Evolutionary conservation across 1,140 invertebrate species (phyloP).

Genomic region (Zaprionus tsacasi): DNA sequence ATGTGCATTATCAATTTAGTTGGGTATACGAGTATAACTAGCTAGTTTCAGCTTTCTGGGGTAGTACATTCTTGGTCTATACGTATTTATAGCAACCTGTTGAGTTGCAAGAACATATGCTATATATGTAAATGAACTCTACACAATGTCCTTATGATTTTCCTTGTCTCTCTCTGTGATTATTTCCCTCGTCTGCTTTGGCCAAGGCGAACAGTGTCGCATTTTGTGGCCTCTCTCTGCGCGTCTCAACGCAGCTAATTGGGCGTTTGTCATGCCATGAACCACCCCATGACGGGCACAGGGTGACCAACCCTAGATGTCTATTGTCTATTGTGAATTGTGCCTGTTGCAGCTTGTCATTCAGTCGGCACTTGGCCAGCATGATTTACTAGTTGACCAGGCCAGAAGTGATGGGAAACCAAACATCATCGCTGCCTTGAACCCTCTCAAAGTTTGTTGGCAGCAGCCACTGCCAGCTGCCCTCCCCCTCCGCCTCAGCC

Average conservation of each 20-base stretch:
- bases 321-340: neutral
- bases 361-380: neutral
- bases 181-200: neutral
- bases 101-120: no score
- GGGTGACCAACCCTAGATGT: no score
- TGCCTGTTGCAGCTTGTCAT: neutral
- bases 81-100: no score
- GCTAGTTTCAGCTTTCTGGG: no score
- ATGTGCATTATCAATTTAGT: no score
- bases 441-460: slow-evolving; percentile 44
- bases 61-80: neutral
- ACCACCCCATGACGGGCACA: slow-evolving; percentile 1
- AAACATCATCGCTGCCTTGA: slow-evolving; percentile 48
- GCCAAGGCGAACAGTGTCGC: neutral
- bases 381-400: slow-evolving; percentile 13
- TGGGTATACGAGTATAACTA: neutral
- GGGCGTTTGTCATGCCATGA: slow-evolving; percentile 48
- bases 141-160: no score
- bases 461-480: slow-evolving; percentile 20
- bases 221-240: slow-evolving; percentile 37
- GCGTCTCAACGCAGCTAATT: slow-evolving; percentile 47
- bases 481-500: no score
- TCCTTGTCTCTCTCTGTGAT: no score
- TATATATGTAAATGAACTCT: no score
- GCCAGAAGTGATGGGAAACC: neutral